Conservation (phyloP, 2,888 invertebrate genomes). For the Eupsilia transversa region DNA sequence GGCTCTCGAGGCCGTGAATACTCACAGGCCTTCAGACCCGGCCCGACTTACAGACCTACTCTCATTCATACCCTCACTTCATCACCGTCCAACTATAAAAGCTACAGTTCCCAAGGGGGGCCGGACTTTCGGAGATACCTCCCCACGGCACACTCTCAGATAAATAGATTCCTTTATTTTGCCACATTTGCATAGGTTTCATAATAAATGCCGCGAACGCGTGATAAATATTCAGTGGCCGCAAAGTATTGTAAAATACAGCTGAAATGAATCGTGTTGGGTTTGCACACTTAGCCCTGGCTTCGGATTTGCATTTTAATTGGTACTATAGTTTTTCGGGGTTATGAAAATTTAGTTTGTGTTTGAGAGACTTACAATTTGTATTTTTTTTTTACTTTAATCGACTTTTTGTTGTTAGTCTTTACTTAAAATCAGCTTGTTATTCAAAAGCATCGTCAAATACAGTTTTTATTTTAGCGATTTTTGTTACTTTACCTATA, state of each 20-base stretch:
- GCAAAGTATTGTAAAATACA: conserved; percentile 61
- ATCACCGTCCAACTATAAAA: conserved; percentile 48
- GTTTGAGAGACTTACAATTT: conserved; percentile 20
- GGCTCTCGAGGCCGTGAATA: neutral
- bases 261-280: conserved; percentile 62
- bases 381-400: neutral
- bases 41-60: neutral
- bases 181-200: conserved; percentile 69
- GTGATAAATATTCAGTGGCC: conserved; percentile 68
- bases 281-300: conserved; percentile 47
- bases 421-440: neutral
- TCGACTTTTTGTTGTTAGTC: neutral
- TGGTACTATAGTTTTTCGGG: conserved; percentile 56
- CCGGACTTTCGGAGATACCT: conserved; percentile 52
- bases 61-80: conserved; percentile 39
- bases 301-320: conserved; percentile 58
- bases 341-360: conserved; percentile 47
- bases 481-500: neutral
- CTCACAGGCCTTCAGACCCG: neutral
- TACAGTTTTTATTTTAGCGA: neutral
- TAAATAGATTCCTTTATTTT: conserved; percentile 68
- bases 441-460: neutral
- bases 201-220: conserved; percentile 67
- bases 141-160: conserved; percentile 56
- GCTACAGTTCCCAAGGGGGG: conserved; percentile 46